Evolutionary conservation across 1,140 invertebrate genomes (phyloP), one percentile per base, ranked within the genome.

Genomic region (Lanistes nyassanus): DNA sequence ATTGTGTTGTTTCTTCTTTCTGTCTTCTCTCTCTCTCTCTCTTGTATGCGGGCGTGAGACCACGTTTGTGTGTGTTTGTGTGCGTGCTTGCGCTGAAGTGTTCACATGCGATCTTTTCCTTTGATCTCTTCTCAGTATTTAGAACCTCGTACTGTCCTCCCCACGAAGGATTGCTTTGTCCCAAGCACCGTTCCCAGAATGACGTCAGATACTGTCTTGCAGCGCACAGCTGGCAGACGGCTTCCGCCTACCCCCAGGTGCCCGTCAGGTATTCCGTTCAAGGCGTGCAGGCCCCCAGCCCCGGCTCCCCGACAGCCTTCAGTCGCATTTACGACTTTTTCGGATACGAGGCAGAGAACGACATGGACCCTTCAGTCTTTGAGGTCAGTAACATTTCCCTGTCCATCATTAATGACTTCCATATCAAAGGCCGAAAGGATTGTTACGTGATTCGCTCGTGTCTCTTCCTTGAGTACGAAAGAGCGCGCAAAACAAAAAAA

Each of bases 301-400:
- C 72, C 39, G 65, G 73, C 21, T 31, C 55, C 3, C 70, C 70
- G 7, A 62, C 65, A 53, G 3, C 29, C 31, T 74, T 80, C 37
- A 69, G 74, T 39, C 78, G 76, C 42, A 29, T 80, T 3, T 80
- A 80, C 70, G 80, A 82, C 26, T 80, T 65, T 60, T 80, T 78
- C 51, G 74, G 81, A 67, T 84, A 80, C 69, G 60, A 76, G 47
- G 55, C 74, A 3, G 39, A 76, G 21, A 53, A 76, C 16, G 76
- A 68, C 56, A 74, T 39, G 36, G 76, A 75, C 31, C 23, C 71
- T 0, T 13, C 47, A 9, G 66, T 79, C 21, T 82, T 82, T 77
- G 67, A 81, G 80, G 82, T 82, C 69, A 39, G 71, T 47, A n/a
- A 26, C 0, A 16, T 23, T 11, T 60, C 3, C 23, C n/a, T 60